Evolutionary conservation across 2,888 invertebrate species (phyloP).

Genomic region (Phengaris alcon): DNA sequence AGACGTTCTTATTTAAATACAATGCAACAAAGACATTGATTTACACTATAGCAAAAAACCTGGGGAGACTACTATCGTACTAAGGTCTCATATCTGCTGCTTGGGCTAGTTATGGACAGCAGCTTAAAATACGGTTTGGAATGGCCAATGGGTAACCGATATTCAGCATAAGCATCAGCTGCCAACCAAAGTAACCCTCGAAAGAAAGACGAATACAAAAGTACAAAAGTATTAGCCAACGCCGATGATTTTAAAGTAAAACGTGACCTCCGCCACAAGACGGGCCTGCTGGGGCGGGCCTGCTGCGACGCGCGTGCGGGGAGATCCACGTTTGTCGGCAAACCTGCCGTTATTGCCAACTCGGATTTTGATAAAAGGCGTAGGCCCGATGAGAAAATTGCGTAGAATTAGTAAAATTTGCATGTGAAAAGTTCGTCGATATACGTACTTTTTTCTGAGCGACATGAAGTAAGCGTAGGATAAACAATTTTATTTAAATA

Average conservation of each 20-base stretch:
- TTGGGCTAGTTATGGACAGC: background rate
- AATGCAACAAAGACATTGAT: background rate
- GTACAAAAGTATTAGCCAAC: slow-evolving; percentile 32
- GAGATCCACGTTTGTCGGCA: background rate
- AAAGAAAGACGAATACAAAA: slow-evolving; percentile 1
- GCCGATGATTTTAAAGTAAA: slow-evolving; percentile 34
- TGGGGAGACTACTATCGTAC: background rate
- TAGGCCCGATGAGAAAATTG: no score
- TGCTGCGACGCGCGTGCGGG: slow-evolving; percentile 31
- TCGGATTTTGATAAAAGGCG: no score
- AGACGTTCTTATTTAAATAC: background rate
- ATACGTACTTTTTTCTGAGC: no score
- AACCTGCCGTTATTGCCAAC: background rate
- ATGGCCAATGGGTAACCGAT: background rate
- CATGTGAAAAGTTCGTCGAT: no score
- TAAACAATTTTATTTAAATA: no score
- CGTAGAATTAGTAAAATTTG: no score
- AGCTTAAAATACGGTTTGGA: background rate
- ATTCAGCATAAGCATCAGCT: background rate
- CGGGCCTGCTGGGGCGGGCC: background rate
- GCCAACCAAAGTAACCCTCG: background rate
- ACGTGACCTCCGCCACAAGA: slow-evolving; percentile 34
- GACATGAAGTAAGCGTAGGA: no score
- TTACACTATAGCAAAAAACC: background rate
- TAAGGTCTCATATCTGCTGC: background rate